These are phyloP conservation scores for Tetrapedia diversipes DNA, from an alignment of 2,888 invertebrate species.

Conservation along the genomic window DNA sequence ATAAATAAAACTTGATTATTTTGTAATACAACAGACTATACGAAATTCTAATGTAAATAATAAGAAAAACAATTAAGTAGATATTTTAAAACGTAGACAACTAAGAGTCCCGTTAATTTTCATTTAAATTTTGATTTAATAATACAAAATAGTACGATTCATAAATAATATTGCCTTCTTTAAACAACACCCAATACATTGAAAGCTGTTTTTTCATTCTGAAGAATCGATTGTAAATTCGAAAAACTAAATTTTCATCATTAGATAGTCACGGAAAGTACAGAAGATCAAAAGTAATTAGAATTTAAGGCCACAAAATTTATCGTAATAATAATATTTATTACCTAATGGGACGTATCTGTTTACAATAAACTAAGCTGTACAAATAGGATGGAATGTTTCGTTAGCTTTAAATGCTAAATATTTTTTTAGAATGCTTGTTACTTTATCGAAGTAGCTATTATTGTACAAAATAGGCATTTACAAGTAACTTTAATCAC, in stretches of 20 bases:
- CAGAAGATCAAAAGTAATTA: slow-evolving; percentile 60
- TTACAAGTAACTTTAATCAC: slow-evolving; percentile 48
- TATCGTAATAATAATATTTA: slow-evolving; percentile 67
- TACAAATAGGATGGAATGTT: slow-evolving; percentile 74
- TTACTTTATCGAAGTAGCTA: slow-evolving; percentile 58
- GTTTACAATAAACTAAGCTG: slow-evolving; percentile 71
- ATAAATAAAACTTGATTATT: slow-evolving; percentile 26
- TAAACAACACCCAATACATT: neutral
- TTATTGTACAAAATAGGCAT: slow-evolving; percentile 67
- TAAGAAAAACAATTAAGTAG: slow-evolving; percentile 52
- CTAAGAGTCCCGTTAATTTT: slow-evolving; percentile 41
- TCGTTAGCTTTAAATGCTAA: slow-evolving; percentile 62
- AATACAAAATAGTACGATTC: slow-evolving; percentile 36
- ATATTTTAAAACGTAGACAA: slow-evolving; percentile 38
- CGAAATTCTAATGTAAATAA: slow-evolving; percentile 34
- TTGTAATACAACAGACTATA: slow-evolving; percentile 12
- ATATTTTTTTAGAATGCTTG: slow-evolving; percentile 56
- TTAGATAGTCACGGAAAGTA: slow-evolving; percentile 28
- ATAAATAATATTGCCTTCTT: slow-evolving; percentile 12
- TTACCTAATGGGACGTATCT: slow-evolving; percentile 72
- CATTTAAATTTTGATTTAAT: slow-evolving; percentile 35
- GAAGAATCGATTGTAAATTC: slow-evolving; percentile 24
- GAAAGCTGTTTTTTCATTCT: neutral
- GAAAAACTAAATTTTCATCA: slow-evolving; percentile 9
- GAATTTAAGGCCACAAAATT: slow-evolving; percentile 71